Conservation (phyloP, 2,888 invertebrate species). For the Sycophila texana region DNA sequence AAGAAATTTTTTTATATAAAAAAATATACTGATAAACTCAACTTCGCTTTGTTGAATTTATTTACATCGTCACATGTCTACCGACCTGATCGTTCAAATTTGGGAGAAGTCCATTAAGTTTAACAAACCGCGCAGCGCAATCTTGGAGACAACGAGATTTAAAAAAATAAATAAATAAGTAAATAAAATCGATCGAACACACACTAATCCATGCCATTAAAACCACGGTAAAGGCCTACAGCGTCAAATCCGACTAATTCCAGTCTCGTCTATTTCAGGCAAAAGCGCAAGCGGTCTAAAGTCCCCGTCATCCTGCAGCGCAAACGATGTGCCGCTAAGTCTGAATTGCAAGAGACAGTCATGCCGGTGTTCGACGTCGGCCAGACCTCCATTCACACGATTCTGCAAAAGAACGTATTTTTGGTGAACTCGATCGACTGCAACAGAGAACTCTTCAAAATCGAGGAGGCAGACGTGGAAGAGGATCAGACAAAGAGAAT, state of each 20-base stretch:
- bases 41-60: neutral
- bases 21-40: constrained; percentile 2
- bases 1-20: constrained; percentile 3
- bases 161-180: too few relatives aligned
- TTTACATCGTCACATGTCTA: neutral
- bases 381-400: too few relatives aligned
- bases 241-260: constrained; percentile 5
- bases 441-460: too few relatives aligned
- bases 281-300: constrained; percentile 37
- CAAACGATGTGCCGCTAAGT: neutral
- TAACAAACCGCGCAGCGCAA: neutral
- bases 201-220: too few relatives aligned
- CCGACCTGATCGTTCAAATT: neutral
- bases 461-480: neutral
- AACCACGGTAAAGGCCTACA: too few relatives aligned
- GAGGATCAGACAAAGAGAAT: too few relatives aligned
- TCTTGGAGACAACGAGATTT: too few relatives aligned
- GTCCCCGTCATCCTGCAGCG: constrained; percentile 49
- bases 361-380: too few relatives aligned
- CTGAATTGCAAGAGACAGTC: too few relatives aligned
- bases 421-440: neutral
- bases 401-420: too few relatives aligned
- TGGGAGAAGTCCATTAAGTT: constrained; percentile 15
- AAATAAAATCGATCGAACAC: too few relatives aligned
- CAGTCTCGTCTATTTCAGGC: constrained; percentile 52